A percentile compares a stretch with the other conserved stretches of the same genome.
These are phyloP conservation scores for Meiosimyza decipiens DNA, from an alignment of 2,888 invertebrate genomes.

Conservation along the genomic window DNA sequence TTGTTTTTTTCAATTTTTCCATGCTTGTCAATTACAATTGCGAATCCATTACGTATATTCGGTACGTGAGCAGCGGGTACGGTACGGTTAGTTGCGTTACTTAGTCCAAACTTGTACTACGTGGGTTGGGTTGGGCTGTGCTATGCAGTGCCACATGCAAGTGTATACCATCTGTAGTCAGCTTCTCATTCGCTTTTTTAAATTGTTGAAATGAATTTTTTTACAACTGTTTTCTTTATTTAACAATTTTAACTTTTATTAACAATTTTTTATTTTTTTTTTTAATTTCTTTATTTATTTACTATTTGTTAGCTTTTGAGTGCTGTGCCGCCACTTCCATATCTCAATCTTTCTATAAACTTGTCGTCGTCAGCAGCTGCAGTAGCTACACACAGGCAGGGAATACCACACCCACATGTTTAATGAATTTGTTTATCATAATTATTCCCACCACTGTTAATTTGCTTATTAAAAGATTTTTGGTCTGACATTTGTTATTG, in stretches of 20 bases:
- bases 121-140: background rate
- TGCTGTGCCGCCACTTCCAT: background rate
- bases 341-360: background rate
- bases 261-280: too few relatives aligned
- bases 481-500: too few relatives aligned
- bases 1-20: background rate
- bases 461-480: background rate
- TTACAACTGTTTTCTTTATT: too few relatives aligned
- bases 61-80: background rate
- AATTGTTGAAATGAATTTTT: too few relatives aligned
- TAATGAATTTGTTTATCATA: background rate
- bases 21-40: constrained; percentile 6
- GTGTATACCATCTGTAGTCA: background rate
- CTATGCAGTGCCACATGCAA: background rate
- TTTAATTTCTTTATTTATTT: background rate
- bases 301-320: background rate
- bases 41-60: constrained; percentile 2
- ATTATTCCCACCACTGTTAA: constrained; percentile 8
- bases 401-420: background rate
- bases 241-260: too few relatives aligned
- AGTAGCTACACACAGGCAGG: background rate
- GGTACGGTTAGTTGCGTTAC: background rate
- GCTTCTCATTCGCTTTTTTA: too few relatives aligned
- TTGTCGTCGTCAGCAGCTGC: background rate
- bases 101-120: background rate